Evolutionary conservation across 2,888 invertebrate species (phyloP).

Genomic region (Timema cristinae): DNA sequence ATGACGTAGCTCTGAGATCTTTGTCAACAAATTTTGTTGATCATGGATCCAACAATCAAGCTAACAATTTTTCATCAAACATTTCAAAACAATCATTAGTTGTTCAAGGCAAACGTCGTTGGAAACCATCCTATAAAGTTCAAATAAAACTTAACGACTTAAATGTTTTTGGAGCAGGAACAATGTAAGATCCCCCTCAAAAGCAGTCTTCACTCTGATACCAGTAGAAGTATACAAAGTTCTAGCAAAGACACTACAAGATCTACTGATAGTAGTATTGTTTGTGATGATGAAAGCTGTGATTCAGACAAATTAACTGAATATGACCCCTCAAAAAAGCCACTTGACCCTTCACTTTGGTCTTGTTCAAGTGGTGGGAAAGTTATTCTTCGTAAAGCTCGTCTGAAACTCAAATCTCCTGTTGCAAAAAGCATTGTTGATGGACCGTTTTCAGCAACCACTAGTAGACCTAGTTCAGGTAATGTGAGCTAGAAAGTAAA

Average conservation of each 20-base stretch:
- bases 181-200: conserved; percentile 25
- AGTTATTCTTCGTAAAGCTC: conserved; percentile 65
- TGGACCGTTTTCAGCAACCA: conserved; percentile 58
- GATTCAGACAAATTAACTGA: no score
- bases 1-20: no score
- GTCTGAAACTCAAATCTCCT: conserved; percentile 56
- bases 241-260: not conserved
- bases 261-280: no score
- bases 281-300: no score
- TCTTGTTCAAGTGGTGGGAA: conserved; percentile 51
- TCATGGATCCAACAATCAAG: no score
- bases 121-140: conserved; percentile 30
- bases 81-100: conserved; percentile 15
- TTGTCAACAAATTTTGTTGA: no score
- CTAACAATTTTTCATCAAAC: no score
- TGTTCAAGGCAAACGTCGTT: conserved; percentile 28
- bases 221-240: conserved; percentile 22
- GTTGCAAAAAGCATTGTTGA: conserved; percentile 40
- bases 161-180: conserved; percentile 30
- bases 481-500: no score
- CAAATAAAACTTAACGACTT: conserved; percentile 28
- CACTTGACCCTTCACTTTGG: no score
- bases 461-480: no score
- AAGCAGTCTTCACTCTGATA: conserved; percentile 21
- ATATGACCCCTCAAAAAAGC: no score